Conservation (phyloP, 2,888 invertebrate species). For the Rhopalosiphum nymphaeae region DNA sequence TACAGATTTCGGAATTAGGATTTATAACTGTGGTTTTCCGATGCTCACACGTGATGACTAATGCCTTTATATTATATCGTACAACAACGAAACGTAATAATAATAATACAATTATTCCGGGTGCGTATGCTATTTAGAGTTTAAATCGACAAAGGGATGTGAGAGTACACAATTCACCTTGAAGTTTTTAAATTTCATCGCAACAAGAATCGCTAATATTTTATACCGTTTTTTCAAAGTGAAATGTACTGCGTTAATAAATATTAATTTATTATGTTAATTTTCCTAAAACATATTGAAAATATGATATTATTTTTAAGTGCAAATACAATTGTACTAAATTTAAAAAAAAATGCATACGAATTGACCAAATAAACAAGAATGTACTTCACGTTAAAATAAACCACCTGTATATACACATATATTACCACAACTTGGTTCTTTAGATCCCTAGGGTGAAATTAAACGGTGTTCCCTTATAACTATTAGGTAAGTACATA, state of each 20-base stretch:
- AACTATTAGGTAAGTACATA: neutral
- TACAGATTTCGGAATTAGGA: neutral
- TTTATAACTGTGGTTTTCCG: neutral
- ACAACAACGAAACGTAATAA: conserved; percentile 7
- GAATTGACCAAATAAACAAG: neutral
- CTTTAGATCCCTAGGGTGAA: neutral
- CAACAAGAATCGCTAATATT: neutral
- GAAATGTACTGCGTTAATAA: neutral
- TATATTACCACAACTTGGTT: neutral
- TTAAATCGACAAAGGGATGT: neutral
- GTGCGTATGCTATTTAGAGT: neutral
- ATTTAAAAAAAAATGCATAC: neutral
- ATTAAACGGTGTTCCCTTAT: neutral
- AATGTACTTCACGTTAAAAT: neutral
- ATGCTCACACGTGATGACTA: neutral
- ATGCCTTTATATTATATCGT: neutral
- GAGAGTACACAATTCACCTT: neutral
- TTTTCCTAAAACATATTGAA: neutral
- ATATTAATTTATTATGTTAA: neutral
- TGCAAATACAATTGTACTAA: neutral
- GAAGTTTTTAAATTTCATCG: neutral
- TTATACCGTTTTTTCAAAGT: neutral
- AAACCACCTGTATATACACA: neutral
- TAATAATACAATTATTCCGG: neutral
- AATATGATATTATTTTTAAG: neutral